Evolutionary conservation across 1,140 invertebrate species (phyloP), one percentile per base, ranked within the genome.

Genomic region (Diorhabda sublineata): DNA sequence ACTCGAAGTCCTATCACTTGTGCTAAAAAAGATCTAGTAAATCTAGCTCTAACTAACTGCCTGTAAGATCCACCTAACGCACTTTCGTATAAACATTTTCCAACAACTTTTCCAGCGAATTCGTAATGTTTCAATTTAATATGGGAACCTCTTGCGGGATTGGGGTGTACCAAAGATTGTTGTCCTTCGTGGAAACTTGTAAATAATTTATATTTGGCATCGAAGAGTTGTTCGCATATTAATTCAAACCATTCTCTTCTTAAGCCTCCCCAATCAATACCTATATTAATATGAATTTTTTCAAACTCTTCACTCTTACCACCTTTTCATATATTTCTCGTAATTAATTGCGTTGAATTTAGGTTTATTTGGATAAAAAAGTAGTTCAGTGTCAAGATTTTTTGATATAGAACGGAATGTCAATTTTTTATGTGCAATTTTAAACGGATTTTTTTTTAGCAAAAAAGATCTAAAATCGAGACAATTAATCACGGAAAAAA

Each of bases 231-330:
- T 42, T 88, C 89, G 83, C 94, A 96, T 59, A 96, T 86, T 67
- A 96, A 80, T 74, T 96, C 94, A 82, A 97, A 96, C 95, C 95
- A 97, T 83, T 97, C 96, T 67, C 95, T 87, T 8, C 94, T 85
- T 8, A 97, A 84, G 8, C 95, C 95, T 70, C 95, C 96, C 93
- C 93, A 97, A 83, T 98, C 96, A 72, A 97, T 88, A 62, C 93
- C 92, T 92, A 74, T 44, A 81, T 79, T 70, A n/a, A 52, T 52
- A 52, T 52, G 6, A 52, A 3, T 3, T 52, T 65, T 43, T 43
- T 41, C 26, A 42, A 6, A 63, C 43, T 59, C 26, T 26, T 26
- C 26, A 26, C 26, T 26, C 26, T 26, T 26, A 26, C 26, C 26
- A 26, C 26, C 26, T 26, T 26, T 26, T 26, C 26, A 26, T 26